Evolutionary conservation across 1,140 invertebrate genomes (phyloP).

Genomic region (Steinernema khuongi): DNA sequence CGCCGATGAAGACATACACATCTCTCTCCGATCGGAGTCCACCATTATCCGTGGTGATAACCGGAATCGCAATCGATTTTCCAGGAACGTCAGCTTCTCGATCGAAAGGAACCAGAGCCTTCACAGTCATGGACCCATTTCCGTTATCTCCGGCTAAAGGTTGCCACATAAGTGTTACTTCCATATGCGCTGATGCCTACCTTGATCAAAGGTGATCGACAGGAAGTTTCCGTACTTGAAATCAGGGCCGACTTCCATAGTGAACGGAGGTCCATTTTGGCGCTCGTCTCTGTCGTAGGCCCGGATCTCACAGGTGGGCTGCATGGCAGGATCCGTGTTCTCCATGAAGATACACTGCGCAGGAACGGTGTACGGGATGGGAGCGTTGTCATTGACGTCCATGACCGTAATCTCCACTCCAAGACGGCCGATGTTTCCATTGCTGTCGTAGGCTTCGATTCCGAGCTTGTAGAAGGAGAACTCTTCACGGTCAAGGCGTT

Average conservation of each 20-base stretch:
- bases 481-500: constrained; percentile 52
- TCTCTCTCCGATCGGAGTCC: constrained; percentile 38
- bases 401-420: constrained; percentile 55
- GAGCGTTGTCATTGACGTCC: constrained; percentile 58
- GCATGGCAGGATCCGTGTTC: constrained; percentile 48
- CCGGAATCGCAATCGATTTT: constrained; percentile 50
- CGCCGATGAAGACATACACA: constrained; percentile 55
- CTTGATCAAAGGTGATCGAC: constrained; percentile 44
- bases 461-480: constrained; percentile 49
- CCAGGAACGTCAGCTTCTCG: constrained; percentile 48
- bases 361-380: constrained; percentile 49
- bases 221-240: constrained; percentile 45
- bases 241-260: constrained; percentile 41
- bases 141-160: constrained; percentile 41
- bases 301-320: constrained; percentile 50
- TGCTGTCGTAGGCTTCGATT: constrained; percentile 54
- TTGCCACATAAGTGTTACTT: constrained; percentile 23
- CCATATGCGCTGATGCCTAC: not conserved
- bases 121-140: constrained; percentile 52
- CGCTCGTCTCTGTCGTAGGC: constrained; percentile 45
- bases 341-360: constrained; percentile 57
- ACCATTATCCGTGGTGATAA: constrained; percentile 45
- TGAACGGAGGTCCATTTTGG: constrained; percentile 50
- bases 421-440: constrained; percentile 56
- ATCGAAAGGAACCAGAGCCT: constrained; percentile 48